Base-by-base conservation (phyloP, 2,888 invertebrate genomes). In the Unio pictorum region DNA sequence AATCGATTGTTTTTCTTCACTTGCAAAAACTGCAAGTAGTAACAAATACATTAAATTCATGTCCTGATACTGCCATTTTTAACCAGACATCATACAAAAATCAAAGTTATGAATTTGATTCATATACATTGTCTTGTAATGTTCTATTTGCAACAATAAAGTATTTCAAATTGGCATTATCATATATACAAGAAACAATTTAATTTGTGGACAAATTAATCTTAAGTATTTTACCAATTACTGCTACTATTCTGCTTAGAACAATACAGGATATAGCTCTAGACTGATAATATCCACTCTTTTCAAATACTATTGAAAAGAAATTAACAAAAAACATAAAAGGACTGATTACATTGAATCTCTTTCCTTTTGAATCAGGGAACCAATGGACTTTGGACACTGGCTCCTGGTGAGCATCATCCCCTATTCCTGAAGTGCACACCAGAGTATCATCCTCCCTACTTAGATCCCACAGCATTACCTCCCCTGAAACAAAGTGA, bases 341-440 rank as follows among this genome's bases (percentile, higher is more conserved):
- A 23, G 1, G 34, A 64, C 7, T n/a, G 55, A 74, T 71, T 66
- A 78, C 78, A 72, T 75, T 74, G 20, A 78, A 75, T 71, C 75
- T 78, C 75, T 78, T 78, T 60, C 78, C 75, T 57, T 77, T 77
- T 15, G 84, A 77, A 69, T 87, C 88, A 55, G 78, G 80, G 20
- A 90, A 81, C 91, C 91, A 91, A 66, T 84, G 79, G 1, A 91
- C 81, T 71, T 88, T 88, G 54, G 89, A 87, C 7, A 91, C 89
- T 34, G 90, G 88, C 77, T 90, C 90, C 55, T 89, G 82, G 76
- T 91, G 85, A 82, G 90, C 73, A 83, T 88, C 83, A 67, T 89
- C 85, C 8, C 89, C 88, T 30, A 89, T 86, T 54, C 87, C 87
- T n/a, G 90, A 89, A 6, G 85, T 82, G 6, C 89, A 87, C 55